These are phyloP conservation scores for Catocala nupta DNA, from an alignment of 2,888 invertebrate genomes.

Conservation along the genomic window DNA sequence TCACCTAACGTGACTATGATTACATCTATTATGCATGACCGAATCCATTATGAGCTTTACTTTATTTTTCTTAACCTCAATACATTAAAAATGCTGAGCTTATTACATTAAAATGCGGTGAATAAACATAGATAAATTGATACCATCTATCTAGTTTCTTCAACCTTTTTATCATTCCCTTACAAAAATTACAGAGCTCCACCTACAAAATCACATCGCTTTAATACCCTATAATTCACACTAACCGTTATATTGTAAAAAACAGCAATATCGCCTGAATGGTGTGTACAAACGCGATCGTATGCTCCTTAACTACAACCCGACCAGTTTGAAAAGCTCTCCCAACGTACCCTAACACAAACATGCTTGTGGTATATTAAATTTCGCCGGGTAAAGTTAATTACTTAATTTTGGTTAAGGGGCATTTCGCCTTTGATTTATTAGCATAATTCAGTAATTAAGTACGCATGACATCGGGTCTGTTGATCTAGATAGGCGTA, in stretches of 20 bases:
- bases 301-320: constrained; percentile 58
- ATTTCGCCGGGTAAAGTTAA: constrained; percentile 70
- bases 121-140: constrained; percentile 13
- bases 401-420: constrained; percentile 80
- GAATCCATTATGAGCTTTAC: constrained; percentile 35
- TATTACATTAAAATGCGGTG: background rate
- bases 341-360: constrained; percentile 43
- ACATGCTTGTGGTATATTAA: constrained; percentile 56
- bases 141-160: constrained; percentile 6
- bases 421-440: constrained; percentile 73
- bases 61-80: too few species aligned
- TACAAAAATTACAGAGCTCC: constrained; percentile 27
- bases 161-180: constrained; percentile 12
- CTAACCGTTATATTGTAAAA: constrained; percentile 59
- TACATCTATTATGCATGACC: constrained; percentile 40
- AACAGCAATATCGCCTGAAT: constrained; percentile 56
- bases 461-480: constrained; percentile 64
- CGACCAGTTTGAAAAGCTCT: constrained; percentile 55
- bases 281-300: constrained; percentile 70
- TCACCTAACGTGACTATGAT: constrained; percentile 41
- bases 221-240: constrained; percentile 48
- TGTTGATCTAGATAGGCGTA: constrained; percentile 54
- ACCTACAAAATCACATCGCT: constrained; percentile 48
- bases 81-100: constrained; percentile 1
- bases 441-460: constrained; percentile 77